A percentile compares a stretch with the other conserved stretches of the same genome.
Evolutionary conservation across 2,113 vertebrate genomes (phyloP).

Genomic region (Sorex fumeus): DNA sequence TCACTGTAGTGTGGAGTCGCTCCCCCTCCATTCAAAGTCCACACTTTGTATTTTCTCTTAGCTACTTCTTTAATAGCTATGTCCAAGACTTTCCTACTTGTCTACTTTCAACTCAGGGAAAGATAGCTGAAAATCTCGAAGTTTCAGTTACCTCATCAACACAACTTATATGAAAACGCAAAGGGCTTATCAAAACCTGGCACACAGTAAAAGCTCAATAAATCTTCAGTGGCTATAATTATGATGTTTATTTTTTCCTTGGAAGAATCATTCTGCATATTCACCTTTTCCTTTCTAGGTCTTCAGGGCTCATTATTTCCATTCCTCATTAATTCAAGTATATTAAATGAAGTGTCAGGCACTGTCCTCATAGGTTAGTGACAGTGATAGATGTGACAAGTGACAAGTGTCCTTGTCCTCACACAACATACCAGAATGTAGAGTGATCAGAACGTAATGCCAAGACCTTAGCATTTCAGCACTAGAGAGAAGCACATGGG

Average conservation of each 20-base stretch:
- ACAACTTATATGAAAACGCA: constrained; percentile 25
- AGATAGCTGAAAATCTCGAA: constrained; percentile 2
- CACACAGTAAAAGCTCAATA: neutral
- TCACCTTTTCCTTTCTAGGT: constrained; percentile 26
- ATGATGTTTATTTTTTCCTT: neutral
- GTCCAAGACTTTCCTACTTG: neutral
- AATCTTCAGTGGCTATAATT: neutral
- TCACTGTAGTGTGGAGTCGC: neutral
- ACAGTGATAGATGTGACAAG: constrained; percentile 56
- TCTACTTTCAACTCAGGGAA: neutral
- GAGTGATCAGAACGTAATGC: constrained; percentile 4
- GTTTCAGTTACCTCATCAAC: constrained; percentile 5
- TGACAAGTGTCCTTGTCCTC: constrained; percentile 43
- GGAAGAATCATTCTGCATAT: neutral
- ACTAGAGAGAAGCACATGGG: neutral
- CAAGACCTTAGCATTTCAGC: neutral
- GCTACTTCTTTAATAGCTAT: neutral
- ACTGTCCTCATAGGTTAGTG: constrained; percentile 25
- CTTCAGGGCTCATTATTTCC: constrained; percentile 25
- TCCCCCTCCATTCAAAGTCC: neutral
- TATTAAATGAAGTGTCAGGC: constrained; percentile 19
- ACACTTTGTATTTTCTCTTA: neutral
- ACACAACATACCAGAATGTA: constrained; percentile 14
- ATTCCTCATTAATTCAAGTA: constrained; percentile 64
- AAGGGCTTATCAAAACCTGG: neutral